These are phyloP conservation scores for Sclerodermus sp. DNA, from an alignment of 2,888 invertebrate genomes.

Conservation along the genomic window DNA sequence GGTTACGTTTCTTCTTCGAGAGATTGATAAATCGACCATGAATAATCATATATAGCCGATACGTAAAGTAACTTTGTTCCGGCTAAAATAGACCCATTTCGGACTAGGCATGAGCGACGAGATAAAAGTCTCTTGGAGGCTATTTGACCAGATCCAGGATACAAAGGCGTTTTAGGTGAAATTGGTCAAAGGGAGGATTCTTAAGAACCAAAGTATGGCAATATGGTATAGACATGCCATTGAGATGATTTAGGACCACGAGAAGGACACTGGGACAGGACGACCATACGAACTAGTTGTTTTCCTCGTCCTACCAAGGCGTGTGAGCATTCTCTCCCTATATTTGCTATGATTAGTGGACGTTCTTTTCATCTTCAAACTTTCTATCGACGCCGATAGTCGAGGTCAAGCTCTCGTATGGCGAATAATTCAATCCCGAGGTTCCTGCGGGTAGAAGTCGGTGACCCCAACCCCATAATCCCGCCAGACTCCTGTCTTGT, in stretches of 20 bases:
- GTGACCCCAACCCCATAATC: constrained; percentile 31
- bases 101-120: too few species aligned
- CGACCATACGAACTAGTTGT: constrained; percentile 16
- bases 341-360: constrained; percentile 34
- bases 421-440: constrained; percentile 48
- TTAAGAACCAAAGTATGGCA: too few species aligned
- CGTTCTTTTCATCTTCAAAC: constrained; percentile 23
- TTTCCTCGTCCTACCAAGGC: constrained; percentile 29
- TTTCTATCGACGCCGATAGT: constrained; percentile 29
- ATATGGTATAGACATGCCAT: too few species aligned
- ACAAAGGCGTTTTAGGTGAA: too few species aligned
- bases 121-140: too few species aligned
- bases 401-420: constrained; percentile 34
- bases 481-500: constrained; percentile 10
- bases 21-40: too few species aligned
- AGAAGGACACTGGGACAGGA: background rate
- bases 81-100: too few species aligned
- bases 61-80: too few species aligned
- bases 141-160: too few species aligned
- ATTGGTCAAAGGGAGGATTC: too few species aligned
- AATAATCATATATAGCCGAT: too few species aligned
- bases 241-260: background rate
- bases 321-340: constrained; percentile 4
- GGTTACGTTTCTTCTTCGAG: too few species aligned
- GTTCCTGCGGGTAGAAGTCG: constrained; percentile 25